These are phyloP conservation scores for Zaprionus gabonicus DNA, from an alignment of 1,140 invertebrate genomes.

Conservation along the genomic window DNA sequence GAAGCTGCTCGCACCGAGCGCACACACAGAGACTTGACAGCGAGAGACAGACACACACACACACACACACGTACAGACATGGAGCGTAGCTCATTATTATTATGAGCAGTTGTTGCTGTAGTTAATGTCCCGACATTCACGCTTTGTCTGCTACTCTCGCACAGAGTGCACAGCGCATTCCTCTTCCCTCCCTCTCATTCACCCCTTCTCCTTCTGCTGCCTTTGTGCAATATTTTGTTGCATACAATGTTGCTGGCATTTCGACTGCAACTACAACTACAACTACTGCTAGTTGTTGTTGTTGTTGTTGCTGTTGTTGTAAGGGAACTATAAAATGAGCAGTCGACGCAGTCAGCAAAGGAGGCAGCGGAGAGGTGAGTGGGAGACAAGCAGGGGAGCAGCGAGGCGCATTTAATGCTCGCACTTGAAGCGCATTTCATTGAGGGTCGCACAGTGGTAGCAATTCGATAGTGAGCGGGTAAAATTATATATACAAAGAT, in stretches of 20 bases:
- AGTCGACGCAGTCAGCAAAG: slow-evolving; percentile 15
- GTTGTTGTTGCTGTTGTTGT: slow-evolving; percentile 30
- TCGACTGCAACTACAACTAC: background rate
- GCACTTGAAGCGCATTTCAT: slow-evolving; percentile 51
- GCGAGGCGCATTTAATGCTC: slow-evolving; percentile 65
- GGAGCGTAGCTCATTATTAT: slow-evolving; percentile 57
- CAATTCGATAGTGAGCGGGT: background rate
- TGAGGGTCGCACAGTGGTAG: slow-evolving; percentile 45
- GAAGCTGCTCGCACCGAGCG: slow-evolving; percentile 18
- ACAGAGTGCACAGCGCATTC: slow-evolving; percentile 12
- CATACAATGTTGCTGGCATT: slow-evolving; percentile 31
- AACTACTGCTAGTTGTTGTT: background rate
- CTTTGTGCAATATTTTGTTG: slow-evolving; percentile 37
- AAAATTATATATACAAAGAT: background rate
- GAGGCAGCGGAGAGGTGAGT: background rate
- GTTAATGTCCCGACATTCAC: slow-evolving; percentile 51
- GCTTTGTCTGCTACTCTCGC: slow-evolving; percentile 57
- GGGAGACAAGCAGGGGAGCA: background rate
- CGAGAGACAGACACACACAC: background rate
- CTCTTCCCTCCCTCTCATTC: background rate
- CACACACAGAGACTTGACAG: background rate
- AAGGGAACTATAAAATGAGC: slow-evolving; percentile 49
- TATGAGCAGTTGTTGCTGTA: slow-evolving; percentile 57
- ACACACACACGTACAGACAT: background rate
- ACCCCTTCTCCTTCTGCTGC: background rate